Conservation (phyloP, 2,113 vertebrate genomes). For the Hemiprocne comata region DNA sequence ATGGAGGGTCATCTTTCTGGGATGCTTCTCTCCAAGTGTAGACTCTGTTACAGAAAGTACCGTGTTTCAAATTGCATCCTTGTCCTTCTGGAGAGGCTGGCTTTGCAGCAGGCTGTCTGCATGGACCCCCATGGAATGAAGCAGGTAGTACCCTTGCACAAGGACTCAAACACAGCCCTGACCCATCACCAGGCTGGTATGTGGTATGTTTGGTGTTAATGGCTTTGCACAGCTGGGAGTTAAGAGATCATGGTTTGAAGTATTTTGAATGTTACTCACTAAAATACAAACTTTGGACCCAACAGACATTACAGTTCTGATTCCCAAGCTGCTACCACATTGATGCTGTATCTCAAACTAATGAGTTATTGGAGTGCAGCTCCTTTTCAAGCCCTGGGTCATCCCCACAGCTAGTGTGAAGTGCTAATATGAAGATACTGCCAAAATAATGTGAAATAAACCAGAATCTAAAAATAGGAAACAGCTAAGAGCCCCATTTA, state of each 20-base stretch:
- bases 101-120: neutral
- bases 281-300: neutral
- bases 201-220: neutral
- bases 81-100: neutral
- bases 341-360: neutral
- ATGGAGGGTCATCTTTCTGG: neutral
- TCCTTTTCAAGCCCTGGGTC: neutral
- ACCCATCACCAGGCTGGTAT: neutral
- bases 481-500: neutral
- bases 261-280: neutral
- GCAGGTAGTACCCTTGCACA: accelerated
- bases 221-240: neutral
- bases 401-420: neutral
- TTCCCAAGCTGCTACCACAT: neutral
- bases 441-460: constrained; percentile 47
- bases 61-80: neutral
- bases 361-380: neutral
- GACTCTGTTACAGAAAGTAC: neutral
- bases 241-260: neutral
- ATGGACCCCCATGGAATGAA: accelerated
- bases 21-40: neutral
- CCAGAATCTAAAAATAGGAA: constrained; percentile 16
- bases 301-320: neutral
- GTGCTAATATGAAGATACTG: neutral
- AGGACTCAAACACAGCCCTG: neutral